These are phyloP conservation scores for Sitta europaea DNA, from an alignment of 2,113 vertebrate species.

Conservation along the genomic window DNA sequence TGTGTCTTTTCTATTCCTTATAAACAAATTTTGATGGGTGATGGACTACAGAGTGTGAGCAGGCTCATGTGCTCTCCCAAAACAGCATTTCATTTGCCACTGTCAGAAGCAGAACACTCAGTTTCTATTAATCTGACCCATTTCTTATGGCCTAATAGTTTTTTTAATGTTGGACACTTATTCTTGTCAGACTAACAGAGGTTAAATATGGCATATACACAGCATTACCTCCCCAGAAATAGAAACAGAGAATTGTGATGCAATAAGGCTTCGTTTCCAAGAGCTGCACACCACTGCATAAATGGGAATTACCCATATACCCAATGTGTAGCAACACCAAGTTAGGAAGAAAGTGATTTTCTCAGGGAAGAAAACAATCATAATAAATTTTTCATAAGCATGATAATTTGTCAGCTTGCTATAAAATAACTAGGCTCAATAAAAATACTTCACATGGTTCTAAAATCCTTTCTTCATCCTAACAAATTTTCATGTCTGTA, in stretches of 20 bases:
- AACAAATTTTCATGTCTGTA: not conserved
- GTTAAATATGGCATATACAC: not conserved
- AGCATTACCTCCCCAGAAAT: not conserved
- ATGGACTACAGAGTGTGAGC: not conserved
- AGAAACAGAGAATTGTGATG: not conserved
- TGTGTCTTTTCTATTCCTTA: not conserved
- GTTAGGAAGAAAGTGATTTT: not conserved
- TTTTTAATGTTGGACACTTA: not conserved
- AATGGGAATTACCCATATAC: not conserved
- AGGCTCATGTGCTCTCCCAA: not conserved
- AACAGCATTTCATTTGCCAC: not conserved
- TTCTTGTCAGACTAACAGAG: not conserved
- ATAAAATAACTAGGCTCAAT: not conserved
- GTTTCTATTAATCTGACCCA: not conserved
- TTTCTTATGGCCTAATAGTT: not conserved
- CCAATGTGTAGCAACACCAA: not conserved
- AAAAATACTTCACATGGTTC: not conserved
- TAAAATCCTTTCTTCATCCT: not conserved
- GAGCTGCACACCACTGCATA: not conserved
- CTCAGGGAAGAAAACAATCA: not conserved
- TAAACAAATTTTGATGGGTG: not conserved
- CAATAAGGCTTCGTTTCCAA: not conserved
- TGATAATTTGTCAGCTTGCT: not conserved
- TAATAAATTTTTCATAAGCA: not conserved
- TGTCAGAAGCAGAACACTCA: not conserved